These are phyloP conservation scores for Parasteatoda tepidariorum DNA, from an alignment of 1,140 invertebrate genomes.

Conservation along the genomic window DNA sequence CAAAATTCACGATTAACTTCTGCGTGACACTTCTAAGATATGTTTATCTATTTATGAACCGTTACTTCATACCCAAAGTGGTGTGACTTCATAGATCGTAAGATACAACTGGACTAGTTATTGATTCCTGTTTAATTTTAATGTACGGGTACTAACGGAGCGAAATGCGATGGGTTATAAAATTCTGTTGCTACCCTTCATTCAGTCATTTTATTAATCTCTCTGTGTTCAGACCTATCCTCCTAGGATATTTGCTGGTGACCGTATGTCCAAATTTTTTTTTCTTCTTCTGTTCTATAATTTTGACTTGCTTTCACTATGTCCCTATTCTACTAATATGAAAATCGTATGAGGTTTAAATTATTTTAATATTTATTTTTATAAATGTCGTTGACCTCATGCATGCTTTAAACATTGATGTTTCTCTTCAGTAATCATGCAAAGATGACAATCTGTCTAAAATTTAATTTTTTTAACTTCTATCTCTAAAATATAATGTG, in stretches of 20 bases:
- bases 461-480: no score
- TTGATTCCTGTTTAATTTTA: constrained; percentile 36
- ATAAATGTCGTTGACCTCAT: background rate
- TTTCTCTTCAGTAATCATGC: no score
- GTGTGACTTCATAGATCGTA: constrained; percentile 32
- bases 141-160: constrained; percentile 19
- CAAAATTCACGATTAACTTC: background rate
- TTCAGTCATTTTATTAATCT: background rate
- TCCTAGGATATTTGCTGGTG: background rate
- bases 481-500: no score
- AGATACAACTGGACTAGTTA: constrained; percentile 25
- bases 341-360: background rate
- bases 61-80: constrained; percentile 32
- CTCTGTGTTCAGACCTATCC: background rate
- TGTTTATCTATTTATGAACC: constrained; percentile 20
- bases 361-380: background rate
- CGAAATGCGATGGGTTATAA: constrained; percentile 6
- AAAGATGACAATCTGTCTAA: no score
- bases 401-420: background rate
- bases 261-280: background rate
- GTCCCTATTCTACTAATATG: background rate
- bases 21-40: constrained; percentile 23
- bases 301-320: background rate
- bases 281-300: background rate
- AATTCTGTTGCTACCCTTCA: constrained; percentile 31